These are phyloP conservation scores for Melierax canorus DNA, from an alignment of 2,113 vertebrate genomes.

Conservation along the genomic window DNA sequence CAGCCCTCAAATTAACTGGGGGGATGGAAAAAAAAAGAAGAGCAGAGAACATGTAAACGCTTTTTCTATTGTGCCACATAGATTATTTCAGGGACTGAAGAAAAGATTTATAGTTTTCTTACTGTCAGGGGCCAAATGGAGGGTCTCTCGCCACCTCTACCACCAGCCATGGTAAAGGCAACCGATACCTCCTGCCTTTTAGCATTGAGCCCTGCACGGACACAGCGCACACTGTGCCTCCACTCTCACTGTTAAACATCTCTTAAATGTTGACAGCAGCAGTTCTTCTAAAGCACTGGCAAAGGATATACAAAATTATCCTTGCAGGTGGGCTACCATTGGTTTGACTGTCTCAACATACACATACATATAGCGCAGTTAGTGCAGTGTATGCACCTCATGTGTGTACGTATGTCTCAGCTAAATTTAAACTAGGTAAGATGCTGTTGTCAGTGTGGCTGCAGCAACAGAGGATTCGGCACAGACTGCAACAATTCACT, in stretches of 20 bases:
- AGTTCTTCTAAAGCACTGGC: not conserved
- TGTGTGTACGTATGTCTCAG: fast-evolving
- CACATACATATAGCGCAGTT: fast-evolving
- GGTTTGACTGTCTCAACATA: not conserved
- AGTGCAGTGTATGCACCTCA: not conserved
- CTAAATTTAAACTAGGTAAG: not conserved
- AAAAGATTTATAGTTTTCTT: not conserved
- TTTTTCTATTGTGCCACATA: not conserved
- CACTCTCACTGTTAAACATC: not conserved
- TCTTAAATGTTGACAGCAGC: not conserved
- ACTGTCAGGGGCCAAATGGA: not conserved
- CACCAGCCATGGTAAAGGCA: not conserved
- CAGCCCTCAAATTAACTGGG: not conserved
- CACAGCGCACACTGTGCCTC: not conserved
- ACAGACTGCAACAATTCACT: not conserved
- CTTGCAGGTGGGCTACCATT: not conserved
- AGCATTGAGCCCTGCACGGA: not conserved
- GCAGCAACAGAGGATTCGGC: fast-evolving
- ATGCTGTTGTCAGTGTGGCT: not conserved
- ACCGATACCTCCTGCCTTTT: not conserved
- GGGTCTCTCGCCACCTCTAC: not conserved
- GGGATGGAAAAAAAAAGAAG: not conserved
- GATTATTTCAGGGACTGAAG: not conserved
- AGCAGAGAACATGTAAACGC: not conserved
- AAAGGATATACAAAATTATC: not conserved